Evolutionary conservation across 2,888 invertebrate genomes (phyloP), one percentile per base, ranked within the genome.

Genomic region (Himalopsyche anomala): DNA sequence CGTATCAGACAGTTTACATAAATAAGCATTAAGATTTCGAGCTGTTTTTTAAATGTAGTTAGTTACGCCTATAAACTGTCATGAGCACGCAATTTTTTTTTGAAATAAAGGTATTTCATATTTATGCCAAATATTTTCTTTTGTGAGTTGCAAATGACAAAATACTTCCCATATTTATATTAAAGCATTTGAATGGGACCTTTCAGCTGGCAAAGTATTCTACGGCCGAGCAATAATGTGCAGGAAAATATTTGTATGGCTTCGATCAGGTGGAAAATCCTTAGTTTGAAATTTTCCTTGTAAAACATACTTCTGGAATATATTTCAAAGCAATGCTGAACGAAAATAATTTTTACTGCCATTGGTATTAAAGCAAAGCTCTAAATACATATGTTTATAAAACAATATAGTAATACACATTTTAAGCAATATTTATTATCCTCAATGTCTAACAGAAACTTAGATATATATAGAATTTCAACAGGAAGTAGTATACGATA

Each of bases 201-300:
- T 62, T 19, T 62, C 19, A 51, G 51, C 15, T 8, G 28, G 19
- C 19, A n/a, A 28, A 62, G 19, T 62, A 80, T 80, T 80, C 19
- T 19, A 80, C 36, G 12, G 40, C 40, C 36, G 80, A 80, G 80
- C 1, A 80, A 11, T 80, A 80, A 80, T 40, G 15, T n/a, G 51
- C 9, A 28, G 38, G 40, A 80, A 80, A 40, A 42, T 38, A 36
- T 80, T 42, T 80, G 36, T 80, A 80, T 80, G 80, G 6, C 80
- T 80, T 80, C 80, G 40, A 80, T 80, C 45, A 80, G 62, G 62
- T 62, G 62, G 62, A 62, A 62, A 62, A 19, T 62, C 28, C 15
- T 62, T 3, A 62, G 28, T 62, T 19, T 62, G 62, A n/a, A n/a
- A 3, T 62, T 9, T 3, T 1, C 62, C 62, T 6, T 19, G 28